Conservation (phyloP, 2,113 vertebrate genomes). For the Anguilla rostrata region DNA sequence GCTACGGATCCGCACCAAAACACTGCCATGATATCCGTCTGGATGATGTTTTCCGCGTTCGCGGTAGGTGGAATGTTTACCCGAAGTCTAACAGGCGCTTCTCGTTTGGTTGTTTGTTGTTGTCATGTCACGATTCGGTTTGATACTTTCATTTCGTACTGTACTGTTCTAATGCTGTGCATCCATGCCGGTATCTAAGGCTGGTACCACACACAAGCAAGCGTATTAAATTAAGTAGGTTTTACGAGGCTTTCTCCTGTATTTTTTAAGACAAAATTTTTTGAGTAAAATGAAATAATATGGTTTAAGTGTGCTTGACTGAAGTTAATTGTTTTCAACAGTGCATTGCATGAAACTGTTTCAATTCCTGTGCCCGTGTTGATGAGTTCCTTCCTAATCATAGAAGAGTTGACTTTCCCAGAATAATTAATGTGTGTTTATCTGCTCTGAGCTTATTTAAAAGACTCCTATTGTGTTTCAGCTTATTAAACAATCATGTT, state of each 20-base stretch:
- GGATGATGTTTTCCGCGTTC: constrained; percentile 53
- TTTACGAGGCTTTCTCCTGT: not conserved
- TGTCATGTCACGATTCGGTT: not conserved
- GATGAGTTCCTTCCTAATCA: not conserved
- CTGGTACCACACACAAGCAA: not conserved
- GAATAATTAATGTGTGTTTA: not conserved
- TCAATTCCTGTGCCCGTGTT: not conserved
- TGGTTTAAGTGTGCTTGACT: not conserved
- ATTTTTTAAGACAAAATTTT: not conserved
- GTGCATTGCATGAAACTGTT: too few relatives aligned
- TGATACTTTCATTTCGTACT: not conserved
- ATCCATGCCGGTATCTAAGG: too few relatives aligned
- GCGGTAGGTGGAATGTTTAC: constrained; percentile 45
- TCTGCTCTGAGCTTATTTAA: not conserved
- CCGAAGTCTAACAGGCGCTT: constrained; percentile 13
- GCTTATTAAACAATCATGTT: not conserved
- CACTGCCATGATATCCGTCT: constrained; percentile 48
- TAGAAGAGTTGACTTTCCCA: not conserved
- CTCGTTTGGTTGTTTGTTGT: constrained; percentile 20
- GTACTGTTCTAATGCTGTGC: not conserved
- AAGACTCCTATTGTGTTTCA: not conserved
- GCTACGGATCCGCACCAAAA: constrained; percentile 23
- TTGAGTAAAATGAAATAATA: not conserved
- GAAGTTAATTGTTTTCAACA: not conserved
- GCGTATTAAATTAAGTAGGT: not conserved